Conservation (phyloP, 2,113 vertebrate species). For the Xenopus tropicalis region DNA sequence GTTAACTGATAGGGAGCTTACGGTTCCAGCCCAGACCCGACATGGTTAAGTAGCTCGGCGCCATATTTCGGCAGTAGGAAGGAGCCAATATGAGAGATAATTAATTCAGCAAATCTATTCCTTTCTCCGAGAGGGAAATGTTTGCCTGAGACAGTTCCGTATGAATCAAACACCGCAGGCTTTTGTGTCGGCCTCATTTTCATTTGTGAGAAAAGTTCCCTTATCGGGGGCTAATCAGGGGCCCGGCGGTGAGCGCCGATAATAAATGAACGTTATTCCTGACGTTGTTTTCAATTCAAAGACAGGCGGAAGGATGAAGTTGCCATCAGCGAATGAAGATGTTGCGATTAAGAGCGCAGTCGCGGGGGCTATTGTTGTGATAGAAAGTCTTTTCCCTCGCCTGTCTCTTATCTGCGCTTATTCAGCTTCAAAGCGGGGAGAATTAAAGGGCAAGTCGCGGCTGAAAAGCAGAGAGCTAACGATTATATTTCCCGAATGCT, state of each 20-base stretch:
- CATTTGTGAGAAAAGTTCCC: conserved; percentile 14
- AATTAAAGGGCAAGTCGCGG: neutral
- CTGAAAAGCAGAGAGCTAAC: no score
- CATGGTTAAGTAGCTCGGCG: neutral
- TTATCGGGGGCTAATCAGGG: conserved; percentile 33
- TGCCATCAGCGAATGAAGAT: conserved; percentile 30
- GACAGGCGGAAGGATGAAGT: neutral
- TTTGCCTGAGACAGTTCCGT: neutral
- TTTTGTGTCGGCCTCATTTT: neutral
- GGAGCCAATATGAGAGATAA: neutral
- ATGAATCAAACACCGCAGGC: neutral
- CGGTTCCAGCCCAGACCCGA: neutral
- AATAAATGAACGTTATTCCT: conserved; percentile 26
- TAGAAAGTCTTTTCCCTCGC: neutral
- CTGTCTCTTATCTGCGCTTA: neutral
- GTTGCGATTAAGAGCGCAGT: neutral
- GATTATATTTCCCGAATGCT: no score
- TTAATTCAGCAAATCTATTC: neutral
- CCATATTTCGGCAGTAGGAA: neutral
- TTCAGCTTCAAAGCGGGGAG: neutral
- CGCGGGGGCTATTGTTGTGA: neutral
- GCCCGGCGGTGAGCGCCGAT: conserved; percentile 12
- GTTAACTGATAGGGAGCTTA: neutral
- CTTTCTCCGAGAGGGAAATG: neutral
- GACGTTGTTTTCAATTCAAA: conserved; percentile 23